Evolutionary conservation across 1,140 invertebrate species (phyloP), one percentile per base, ranked within the genome.

Genomic region (Euwallacea fornicatus): DNA sequence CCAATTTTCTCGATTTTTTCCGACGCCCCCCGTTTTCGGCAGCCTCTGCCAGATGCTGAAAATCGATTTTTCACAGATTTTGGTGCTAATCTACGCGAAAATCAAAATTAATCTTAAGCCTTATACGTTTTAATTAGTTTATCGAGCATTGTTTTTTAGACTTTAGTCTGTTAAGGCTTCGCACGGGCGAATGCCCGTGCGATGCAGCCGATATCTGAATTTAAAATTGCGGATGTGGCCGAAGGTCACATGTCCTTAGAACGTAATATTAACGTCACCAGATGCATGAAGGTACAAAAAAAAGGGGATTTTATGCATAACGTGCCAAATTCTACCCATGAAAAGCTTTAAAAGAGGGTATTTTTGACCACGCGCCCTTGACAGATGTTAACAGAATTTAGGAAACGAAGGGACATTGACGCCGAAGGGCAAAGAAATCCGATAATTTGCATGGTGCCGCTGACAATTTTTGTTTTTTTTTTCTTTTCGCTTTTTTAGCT

Each of bases 271-370:
- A 50, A 50, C 46, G 56, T 66, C 58, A 64, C 55, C 69, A 64
- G 69, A 61, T 69, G 66, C 66, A 61, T 66, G 69, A 69, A 68
- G 43, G 21, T 60, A 60, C 33, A 42, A 69, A 69, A 69, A 69
- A 69, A 69, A 62, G 44, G 67, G 67, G 67, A 33, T 69, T 68
- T 69, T 69, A 61, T 63, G 42, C 47, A 69, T 15, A 55, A 54
- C 58, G 67, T 60, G 56, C 33, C n/a, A 9, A 60, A 56, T 21
- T 43, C 6, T 44, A 50, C 56, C 33, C 33, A 55, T 33, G 54
- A 68, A 68, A 68, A n/a, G 62, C 67, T 69, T 69, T 61, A 69
- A 69, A 55, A 58, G 58, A 69, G 67, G 67, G 59, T 69, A 69
- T 41, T 21, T 62, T 62, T 69, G 67, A 69, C 67, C 59, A 69